Evolutionary conservation across 2,888 invertebrate species (phyloP), one percentile per base, ranked within the genome.

Genomic region (Drosophila barbarae): DNA sequence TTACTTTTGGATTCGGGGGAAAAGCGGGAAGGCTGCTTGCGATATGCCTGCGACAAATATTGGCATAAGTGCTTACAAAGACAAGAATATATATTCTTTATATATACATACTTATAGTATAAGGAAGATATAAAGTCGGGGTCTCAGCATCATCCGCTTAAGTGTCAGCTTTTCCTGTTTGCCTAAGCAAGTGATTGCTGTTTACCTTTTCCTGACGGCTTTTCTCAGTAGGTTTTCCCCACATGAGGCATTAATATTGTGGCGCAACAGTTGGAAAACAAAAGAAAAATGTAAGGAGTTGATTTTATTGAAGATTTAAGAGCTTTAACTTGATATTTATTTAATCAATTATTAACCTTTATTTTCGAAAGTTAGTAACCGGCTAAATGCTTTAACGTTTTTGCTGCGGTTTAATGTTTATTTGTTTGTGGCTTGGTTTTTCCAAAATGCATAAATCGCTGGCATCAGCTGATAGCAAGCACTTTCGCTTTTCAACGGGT

Each of bases 151-250:
- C 50, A 70, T 63, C 74, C 74, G 77, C 69, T 65, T 70, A 72
- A 80, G 81, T 80, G 84, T 65, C 72, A 68, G 49, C 64, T 77
- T 84, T 41, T 73, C 69, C 66, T 78, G 73, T 84, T 78, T 84
- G 73, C 47, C 64, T 64, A 67, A 66, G 76, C 82, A 75, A 78
- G 82, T 81, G 78, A 78, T 78, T 78, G 69, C 81, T 77, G 67
- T 77, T 80, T 76, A 54, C 76, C 50, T 36, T 54, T 55, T 35
- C 18, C 34, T 23, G 32, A 15, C 21, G 10, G 18, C 21, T 38
- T 30, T 30, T 21, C 36, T 9, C 26, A 5, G 5, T 13, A 13
- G 4, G 7, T 32, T 38, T 36, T 39, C 5, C 13, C 9, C 8
- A 18, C 12, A 46, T 12, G 2, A 13, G 18, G 2, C n/a, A n/a